Evolutionary conservation across 2,113 vertebrate genomes (phyloP).

Genomic region (Gymnarchus niloticus): DNA sequence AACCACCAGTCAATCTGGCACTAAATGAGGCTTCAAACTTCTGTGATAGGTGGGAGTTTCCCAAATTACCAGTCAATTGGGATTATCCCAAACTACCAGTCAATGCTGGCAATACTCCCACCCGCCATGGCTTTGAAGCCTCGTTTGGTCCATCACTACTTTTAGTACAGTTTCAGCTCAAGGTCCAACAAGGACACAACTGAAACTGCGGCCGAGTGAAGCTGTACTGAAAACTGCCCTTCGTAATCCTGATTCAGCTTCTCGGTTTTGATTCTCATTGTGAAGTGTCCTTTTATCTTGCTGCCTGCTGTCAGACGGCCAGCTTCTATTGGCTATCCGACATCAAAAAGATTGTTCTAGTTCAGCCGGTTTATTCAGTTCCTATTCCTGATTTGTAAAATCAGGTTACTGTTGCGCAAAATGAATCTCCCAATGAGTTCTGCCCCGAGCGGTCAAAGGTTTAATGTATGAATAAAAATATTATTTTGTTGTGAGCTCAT

Average conservation of each 20-base stretch:
- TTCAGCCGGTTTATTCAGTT: not conserved
- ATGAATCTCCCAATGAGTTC: too few relatives aligned
- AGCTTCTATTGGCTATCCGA: not conserved
- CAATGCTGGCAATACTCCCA: too few relatives aligned
- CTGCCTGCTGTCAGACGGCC: too few relatives aligned
- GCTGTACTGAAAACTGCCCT: not conserved
- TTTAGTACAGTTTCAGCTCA: constrained; percentile 15
- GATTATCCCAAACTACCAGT: too few relatives aligned
- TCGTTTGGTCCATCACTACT: too few relatives aligned
- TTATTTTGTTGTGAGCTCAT: not conserved
- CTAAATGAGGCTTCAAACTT: too few relatives aligned
- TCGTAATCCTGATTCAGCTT: not conserved
- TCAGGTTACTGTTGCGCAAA: not conserved
- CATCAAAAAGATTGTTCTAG: not conserved
- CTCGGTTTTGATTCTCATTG: not conserved
- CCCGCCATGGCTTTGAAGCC: too few relatives aligned
- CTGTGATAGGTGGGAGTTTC: too few relatives aligned
- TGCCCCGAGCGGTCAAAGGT: too few relatives aligned
- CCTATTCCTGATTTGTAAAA: not conserved
- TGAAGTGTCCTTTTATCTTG: not conserved
- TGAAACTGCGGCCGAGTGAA: not conserved
- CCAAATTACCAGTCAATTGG: too few relatives aligned
- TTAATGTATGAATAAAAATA: too few relatives aligned
- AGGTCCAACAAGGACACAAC: constrained; percentile 23
- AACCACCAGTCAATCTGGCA: too few relatives aligned